Evolutionary conservation across 2,113 vertebrate species (phyloP).

Genomic region (Indicator maculatus): DNA sequence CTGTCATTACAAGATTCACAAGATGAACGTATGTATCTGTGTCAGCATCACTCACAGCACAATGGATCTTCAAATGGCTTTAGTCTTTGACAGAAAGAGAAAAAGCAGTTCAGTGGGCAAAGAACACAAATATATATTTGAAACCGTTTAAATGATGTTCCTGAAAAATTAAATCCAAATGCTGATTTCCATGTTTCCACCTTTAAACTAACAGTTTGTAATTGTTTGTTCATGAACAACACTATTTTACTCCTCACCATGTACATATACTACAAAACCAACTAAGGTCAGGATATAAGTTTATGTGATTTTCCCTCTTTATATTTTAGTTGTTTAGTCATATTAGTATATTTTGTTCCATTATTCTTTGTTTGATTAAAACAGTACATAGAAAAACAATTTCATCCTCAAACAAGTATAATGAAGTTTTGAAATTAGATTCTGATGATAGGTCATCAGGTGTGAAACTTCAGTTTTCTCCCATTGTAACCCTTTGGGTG

Average conservation of each 20-base stretch:
- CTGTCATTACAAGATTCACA: neutral
- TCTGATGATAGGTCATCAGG: neutral
- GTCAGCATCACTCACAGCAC: neutral
- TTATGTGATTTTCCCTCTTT: neutral
- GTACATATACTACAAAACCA: neutral
- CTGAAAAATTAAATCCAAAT: neutral
- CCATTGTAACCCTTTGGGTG: neutral
- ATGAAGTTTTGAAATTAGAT: neutral
- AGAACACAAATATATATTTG: neutral
- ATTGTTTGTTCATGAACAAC: neutral
- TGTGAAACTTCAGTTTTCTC: neutral
- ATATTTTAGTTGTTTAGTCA: neutral
- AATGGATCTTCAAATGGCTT: neutral
- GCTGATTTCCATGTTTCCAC: neutral
- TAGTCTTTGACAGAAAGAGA: neutral
- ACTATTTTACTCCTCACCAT: neutral
- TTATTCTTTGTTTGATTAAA: neutral
- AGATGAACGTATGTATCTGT: neutral
- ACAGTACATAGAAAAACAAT: neutral
- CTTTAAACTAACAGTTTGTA: neutral
- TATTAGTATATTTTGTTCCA: neutral
- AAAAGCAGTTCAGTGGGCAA: neutral
- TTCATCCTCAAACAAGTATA: neutral
- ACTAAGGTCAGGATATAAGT: rapidly evolving
- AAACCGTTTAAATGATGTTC: neutral